Percentiles rank a stretch among this genome's conserved stretches.
phyloP scores from a whole-genome alignment of 1,140 invertebrate genomes.

The Lordiphosa collinella region DNA sequence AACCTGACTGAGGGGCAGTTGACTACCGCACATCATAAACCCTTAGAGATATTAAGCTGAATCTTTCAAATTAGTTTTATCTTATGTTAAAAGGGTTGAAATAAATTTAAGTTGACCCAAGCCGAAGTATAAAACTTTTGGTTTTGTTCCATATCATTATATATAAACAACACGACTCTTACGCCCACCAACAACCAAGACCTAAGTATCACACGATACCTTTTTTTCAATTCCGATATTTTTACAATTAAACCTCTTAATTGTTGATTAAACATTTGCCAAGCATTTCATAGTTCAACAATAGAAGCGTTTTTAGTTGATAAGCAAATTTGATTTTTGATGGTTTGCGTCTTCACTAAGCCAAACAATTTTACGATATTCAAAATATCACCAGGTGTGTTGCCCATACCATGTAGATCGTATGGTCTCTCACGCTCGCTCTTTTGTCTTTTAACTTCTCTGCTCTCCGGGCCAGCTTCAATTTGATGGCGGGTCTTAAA shows the following conservation, averaged over 20 bases:
- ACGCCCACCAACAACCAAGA: no score
- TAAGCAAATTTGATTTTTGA: neutral
- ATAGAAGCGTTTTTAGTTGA: neutral
- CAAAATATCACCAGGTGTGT: neutral
- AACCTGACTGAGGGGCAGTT: no score
- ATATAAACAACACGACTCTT: no score
- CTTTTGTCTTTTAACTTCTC: constrained; percentile 11
- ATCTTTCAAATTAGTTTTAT: no score
- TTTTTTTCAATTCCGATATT: no score
- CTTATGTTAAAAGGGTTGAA: no score
- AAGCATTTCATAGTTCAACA: neutral
- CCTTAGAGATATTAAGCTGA: no score
- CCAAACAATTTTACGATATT: constrained; percentile 5
- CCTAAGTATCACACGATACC: no score
- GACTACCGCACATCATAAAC: no score
- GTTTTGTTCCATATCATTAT: no score
- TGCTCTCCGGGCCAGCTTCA: constrained; percentile 50
- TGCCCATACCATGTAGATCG: constrained; percentile 20
- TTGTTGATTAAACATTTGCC: constrained; percentile 11
- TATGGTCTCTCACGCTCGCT: constrained; percentile 17
- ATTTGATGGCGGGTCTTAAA: constrained; percentile 21
- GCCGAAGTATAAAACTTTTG: no score
- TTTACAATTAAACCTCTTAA: constrained; percentile 9
- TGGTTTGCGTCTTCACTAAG: neutral
- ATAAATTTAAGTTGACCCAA: no score